A percentile compares a stretch with the other conserved stretches of the same genome.
phyloP scores from a whole-genome alignment of 2,888 invertebrate genomes.

The Aspidiotus destructor region DNA sequence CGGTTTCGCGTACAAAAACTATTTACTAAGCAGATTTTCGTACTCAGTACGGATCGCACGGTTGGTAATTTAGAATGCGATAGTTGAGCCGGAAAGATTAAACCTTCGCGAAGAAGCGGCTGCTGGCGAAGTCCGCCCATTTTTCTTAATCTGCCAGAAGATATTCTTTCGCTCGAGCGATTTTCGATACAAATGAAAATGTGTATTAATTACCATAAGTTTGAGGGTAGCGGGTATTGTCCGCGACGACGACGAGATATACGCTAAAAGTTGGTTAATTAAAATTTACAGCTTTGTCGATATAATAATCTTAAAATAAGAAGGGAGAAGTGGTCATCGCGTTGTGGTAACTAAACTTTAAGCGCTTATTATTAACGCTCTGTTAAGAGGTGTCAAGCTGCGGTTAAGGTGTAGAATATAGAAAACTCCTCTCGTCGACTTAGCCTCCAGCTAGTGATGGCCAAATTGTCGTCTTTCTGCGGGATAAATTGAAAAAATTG shows the following conservation, averaged over 20 bases:
- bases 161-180: neutral
- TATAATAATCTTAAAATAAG: conserved; percentile 22
- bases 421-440: conserved; percentile 23
- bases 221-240: neutral
- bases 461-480: neutral
- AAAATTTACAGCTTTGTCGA: conserved; percentile 23
- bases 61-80: no score
- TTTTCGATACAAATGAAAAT: neutral
- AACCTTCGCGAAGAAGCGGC: no score
- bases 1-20: no score
- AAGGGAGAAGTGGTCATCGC: conserved; percentile 18
- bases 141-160: neutral
- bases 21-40: no score
- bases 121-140: no score
- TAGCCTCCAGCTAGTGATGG: neutral
- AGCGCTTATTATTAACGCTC: conserved; percentile 29
- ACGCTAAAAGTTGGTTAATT: conserved; percentile 9
- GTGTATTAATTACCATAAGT: conserved; percentile 26
- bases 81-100: no score
- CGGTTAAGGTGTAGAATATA: conserved; percentile 22
- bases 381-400: conserved; percentile 31
- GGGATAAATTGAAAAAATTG: no score
- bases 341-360: conserved; percentile 12
- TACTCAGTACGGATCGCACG: no score
- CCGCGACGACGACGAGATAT: neutral